These are phyloP conservation scores for Yponomeuta sedellus DNA, from an alignment of 2,888 invertebrate genomes.

Conservation along the genomic window DNA sequence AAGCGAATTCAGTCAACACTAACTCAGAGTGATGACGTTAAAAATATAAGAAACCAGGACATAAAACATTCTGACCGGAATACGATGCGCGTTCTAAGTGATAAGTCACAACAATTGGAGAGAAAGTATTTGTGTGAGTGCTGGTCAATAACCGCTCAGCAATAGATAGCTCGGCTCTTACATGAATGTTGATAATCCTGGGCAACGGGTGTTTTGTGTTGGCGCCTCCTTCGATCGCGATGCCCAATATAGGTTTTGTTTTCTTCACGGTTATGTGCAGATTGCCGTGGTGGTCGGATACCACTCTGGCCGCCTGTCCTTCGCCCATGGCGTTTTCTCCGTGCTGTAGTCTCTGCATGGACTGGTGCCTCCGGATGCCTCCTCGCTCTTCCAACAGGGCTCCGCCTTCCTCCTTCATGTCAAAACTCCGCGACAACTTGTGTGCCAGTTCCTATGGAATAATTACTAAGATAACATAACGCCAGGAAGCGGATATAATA, in stretches of 20 bases:
- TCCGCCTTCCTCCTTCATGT: slow-evolving; percentile 90
- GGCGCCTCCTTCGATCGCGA: slow-evolving; percentile 97
- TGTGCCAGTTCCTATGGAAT: slow-evolving; percentile 86
- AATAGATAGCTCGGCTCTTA: slow-evolving; percentile 59
- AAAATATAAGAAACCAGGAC: not conserved
- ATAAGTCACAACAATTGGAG: not conserved
- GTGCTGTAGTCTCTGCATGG: slow-evolving; percentile 84
- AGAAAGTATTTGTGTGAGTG: not conserved
- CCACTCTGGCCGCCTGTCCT: slow-evolving; percentile 78
- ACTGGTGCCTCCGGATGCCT: slow-evolving; percentile 84
- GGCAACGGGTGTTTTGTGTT: slow-evolving; percentile 97
- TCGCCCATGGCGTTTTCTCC: slow-evolving; percentile 72
- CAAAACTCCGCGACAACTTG: slow-evolving; percentile 90
- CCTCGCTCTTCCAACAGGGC: slow-evolving; percentile 81
- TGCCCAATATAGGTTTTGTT: slow-evolving; percentile 94
- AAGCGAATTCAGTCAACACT: not conserved
- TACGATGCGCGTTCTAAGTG: not conserved
- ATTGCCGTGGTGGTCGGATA: slow-evolving; percentile 91
- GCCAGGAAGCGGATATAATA: not conserved
- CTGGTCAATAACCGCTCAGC: not conserved
- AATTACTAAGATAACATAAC: not conserved
- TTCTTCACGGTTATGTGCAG: slow-evolving; percentile 93
- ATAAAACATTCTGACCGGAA: slow-evolving; percentile 14
- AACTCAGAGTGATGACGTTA: too few relatives aligned
- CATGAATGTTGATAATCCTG: slow-evolving; percentile 97